phyloP scores from a whole-genome alignment of 1,140 invertebrate species.

The Leguminivora glycinivorella region DNA sequence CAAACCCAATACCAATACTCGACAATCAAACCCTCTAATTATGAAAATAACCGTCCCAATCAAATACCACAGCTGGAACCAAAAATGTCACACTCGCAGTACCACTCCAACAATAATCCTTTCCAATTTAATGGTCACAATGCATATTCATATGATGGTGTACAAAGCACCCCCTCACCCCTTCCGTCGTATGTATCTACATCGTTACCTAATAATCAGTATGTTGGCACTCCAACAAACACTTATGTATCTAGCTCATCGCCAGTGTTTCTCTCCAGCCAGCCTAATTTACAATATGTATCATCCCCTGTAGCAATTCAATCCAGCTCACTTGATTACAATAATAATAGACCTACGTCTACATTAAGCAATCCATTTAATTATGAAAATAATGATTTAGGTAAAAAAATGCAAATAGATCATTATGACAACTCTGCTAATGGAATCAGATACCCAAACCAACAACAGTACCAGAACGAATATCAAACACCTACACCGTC shows the following conservation, averaged over 20 bases:
- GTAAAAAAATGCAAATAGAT: slow-evolving; percentile 69
- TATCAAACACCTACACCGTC: slow-evolving; percentile 53
- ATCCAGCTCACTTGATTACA: slow-evolving; percentile 57
- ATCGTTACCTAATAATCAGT: slow-evolving; percentile 59
- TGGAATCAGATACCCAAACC: slow-evolving; percentile 60
- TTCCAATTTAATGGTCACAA: slow-evolving; percentile 59
- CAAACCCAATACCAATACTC: slow-evolving; percentile 67
- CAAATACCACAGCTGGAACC: slow-evolving; percentile 56
- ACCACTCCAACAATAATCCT: slow-evolving; percentile 51
- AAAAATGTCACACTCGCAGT: slow-evolving; percentile 54
- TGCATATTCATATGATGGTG: slow-evolving; percentile 47
- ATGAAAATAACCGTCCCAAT: slow-evolving; percentile 54
- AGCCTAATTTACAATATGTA: slow-evolving; percentile 64
- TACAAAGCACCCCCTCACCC: slow-evolving; percentile 61
- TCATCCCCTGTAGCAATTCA: slow-evolving; percentile 65
- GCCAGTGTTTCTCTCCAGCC: slow-evolving; percentile 64
- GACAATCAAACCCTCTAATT: slow-evolving; percentile 52
- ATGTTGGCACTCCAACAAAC: slow-evolving; percentile 56
- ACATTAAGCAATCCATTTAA: slow-evolving; percentile 46
- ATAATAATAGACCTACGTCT: slow-evolving; percentile 50
- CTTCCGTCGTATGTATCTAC: slow-evolving; percentile 63
- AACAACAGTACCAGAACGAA: slow-evolving; percentile 63
- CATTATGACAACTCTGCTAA: slow-evolving; percentile 73
- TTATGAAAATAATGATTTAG: slow-evolving; percentile 53
- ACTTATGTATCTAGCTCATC: slow-evolving; percentile 67